These are phyloP conservation scores for Microcebus griseorufus DNA, from an alignment of 2,113 vertebrate genomes.

Conservation along the genomic window DNA sequence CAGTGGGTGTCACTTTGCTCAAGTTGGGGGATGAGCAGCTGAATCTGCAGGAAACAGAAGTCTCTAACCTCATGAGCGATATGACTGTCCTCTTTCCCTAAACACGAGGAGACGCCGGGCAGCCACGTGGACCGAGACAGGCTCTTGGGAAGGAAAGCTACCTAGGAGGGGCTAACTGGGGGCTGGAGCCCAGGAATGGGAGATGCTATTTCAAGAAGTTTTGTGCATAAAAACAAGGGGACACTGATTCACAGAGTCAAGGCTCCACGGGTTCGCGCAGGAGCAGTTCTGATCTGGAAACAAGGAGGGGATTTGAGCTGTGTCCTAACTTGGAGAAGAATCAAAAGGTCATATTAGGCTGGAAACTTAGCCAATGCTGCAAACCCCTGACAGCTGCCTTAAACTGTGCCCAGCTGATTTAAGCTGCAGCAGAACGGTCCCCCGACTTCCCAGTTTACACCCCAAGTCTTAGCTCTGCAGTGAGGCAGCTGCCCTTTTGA, in stretches of 20 bases:
- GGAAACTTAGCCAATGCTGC: background rate
- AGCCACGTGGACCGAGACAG: rapidly evolving
- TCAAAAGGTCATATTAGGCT: background rate
- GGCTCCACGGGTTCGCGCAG: background rate
- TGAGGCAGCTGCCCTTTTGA: background rate
- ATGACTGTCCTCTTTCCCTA: background rate
- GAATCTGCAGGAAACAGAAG: background rate
- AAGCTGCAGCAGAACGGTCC: background rate
- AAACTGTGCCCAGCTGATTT: background rate
- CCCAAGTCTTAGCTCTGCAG: background rate
- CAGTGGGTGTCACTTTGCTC: too few relatives aligned
- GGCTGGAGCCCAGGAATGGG: background rate
- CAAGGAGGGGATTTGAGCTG: background rate
- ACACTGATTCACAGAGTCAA: background rate
- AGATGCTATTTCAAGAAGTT: background rate
- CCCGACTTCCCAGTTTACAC: background rate
- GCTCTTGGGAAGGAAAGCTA: background rate
- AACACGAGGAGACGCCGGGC: background rate
- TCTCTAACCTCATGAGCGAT: background rate
- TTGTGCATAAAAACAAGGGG: background rate
- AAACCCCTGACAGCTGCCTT: background rate
- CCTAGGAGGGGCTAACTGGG: background rate
- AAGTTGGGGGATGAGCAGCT: background rate
- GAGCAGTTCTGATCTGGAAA: background rate
- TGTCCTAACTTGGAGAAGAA: background rate